phyloP scores from a whole-genome alignment of 2,113 vertebrate species.

The Trachemys scripta region DNA sequence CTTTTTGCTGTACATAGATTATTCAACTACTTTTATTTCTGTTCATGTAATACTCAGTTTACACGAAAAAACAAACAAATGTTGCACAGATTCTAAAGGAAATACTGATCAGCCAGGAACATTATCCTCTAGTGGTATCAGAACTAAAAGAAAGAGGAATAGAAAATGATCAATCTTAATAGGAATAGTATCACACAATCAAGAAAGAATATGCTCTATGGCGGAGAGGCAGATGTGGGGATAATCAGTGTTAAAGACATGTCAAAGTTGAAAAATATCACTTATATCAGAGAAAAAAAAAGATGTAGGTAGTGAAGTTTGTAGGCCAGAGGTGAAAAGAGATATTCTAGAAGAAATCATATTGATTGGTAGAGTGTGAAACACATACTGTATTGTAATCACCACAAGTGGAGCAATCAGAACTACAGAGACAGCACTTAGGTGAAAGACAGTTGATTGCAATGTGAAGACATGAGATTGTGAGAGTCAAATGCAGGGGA shows the following conservation, averaged over 20 bases:
- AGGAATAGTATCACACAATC: not conserved
- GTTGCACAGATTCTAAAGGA: not conserved
- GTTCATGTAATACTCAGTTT: not conserved
- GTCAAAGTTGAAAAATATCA: not conserved
- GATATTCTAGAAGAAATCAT: slow-evolving; percentile 1
- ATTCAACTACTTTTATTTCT: not conserved
- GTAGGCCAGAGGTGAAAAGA: not conserved
- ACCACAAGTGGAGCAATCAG: not conserved
- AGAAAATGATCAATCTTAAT: not conserved
- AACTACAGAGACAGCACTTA: not conserved
- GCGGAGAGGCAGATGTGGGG: not conserved
- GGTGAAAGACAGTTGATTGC: slow-evolving; percentile 2
- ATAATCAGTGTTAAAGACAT: slow-evolving; percentile 33
- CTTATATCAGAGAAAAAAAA: not conserved
- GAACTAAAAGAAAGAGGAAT: not conserved
- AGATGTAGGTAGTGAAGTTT: slow-evolving; percentile 1
- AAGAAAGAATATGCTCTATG: not conserved
- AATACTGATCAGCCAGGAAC: not conserved
- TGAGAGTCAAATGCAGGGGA: not conserved
- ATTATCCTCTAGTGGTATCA: not conserved
- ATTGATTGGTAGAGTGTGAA: not conserved
- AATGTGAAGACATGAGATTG: not conserved
- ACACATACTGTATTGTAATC: not conserved
- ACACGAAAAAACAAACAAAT: not conserved
- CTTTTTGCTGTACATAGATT: not conserved